Conservation (phyloP, 1,140 invertebrate species). For the Lordiphosa stackelbergi region DNA sequence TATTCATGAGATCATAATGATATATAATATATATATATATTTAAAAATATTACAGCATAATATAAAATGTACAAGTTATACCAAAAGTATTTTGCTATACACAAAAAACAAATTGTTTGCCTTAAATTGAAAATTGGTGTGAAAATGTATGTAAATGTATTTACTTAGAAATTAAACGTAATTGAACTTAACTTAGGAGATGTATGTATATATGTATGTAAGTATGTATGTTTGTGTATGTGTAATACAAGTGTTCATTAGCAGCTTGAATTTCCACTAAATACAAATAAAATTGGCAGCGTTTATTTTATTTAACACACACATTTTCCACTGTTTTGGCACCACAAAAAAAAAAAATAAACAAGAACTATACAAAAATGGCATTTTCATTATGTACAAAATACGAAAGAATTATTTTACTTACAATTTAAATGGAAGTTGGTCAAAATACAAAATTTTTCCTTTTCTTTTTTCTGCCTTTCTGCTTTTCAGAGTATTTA, state of each 20-base stretch:
- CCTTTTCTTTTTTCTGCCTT: slow-evolving; percentile 31
- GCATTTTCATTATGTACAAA: slow-evolving; percentile 58
- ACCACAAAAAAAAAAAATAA: slow-evolving; percentile 50
- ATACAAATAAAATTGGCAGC: slow-evolving; percentile 25
- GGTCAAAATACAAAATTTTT: slow-evolving; percentile 54
- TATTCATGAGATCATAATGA: slow-evolving; percentile 73
- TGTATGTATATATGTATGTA: slow-evolving; percentile 28
- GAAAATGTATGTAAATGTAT: slow-evolving; percentile 5
- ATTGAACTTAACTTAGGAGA: slow-evolving; percentile 30
- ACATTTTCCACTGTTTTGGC: slow-evolving; percentile 59
- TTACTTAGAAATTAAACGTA: slow-evolving; percentile 18
- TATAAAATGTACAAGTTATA: slow-evolving; percentile 71
- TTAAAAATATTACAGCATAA: slow-evolving; percentile 67
- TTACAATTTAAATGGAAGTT: slow-evolving; percentile 46
- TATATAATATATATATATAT: slow-evolving; percentile 34
- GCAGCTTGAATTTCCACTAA: slow-evolving; percentile 18
- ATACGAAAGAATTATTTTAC: slow-evolving; percentile 19
- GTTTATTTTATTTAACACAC: slow-evolving; percentile 21
- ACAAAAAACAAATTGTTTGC: slow-evolving; percentile 33
- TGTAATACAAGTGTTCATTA: slow-evolving; percentile 31
- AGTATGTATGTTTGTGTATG: slow-evolving; percentile 7
- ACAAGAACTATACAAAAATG: slow-evolving; percentile 56
- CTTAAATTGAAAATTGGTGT: slow-evolving; percentile 31
- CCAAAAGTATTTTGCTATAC: slow-evolving; percentile 32
- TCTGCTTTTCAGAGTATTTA: slow-evolving; percentile 56